Evolutionary conservation across 2,113 vertebrate species (phyloP), one percentile per base, ranked within the genome.

Genomic region (Oxyruncus cristatus): DNA sequence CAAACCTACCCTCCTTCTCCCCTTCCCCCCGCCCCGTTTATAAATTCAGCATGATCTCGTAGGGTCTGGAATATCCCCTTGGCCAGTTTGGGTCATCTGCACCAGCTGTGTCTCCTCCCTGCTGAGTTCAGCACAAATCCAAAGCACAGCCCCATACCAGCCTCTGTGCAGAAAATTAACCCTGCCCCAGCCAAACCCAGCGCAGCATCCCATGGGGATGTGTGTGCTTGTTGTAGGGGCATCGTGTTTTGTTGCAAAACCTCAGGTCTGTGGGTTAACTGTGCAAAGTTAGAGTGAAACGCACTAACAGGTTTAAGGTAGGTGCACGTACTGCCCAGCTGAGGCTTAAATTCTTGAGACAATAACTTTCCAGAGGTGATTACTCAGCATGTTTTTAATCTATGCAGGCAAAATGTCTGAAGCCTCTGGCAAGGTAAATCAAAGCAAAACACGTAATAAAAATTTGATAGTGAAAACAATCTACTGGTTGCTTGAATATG

Each of bases 251-350:
- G 7, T 14, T 39, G 26, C 6, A 44, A 30, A 59, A 27, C 20
- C 5, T 71, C 8, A 6, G 19, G 27, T 8, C 32, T 49, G 0
- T 12, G 21, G 35, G 8, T 16, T n/a, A n/a, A n/a, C 15, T 44
- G 0, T 37, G 46, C 9, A 3, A 12, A 27, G 22, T 24, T 42
- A 8, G 12, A 14, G 5, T 7, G 9, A 28, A 10, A 5, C 0
- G 0, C 1, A 2, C 19, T 39, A 33, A 9, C 9, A 26, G 0
- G 18, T 47, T 30, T 17, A 28, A 49, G 11, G 1, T 9, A 6
- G 7, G 7, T 21, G 16, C 21, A 35, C 30, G 27, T 35, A 21
- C 2, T 47, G 14, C 27, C 12, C 2, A 35, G 8, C 3, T 39
- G 37, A 72, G 16, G 22, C 13, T 53, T 66, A 12, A 72, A 23